Base-by-base conservation (phyloP, 2,797 vertebrate species). In the Argentina silus region DNA sequence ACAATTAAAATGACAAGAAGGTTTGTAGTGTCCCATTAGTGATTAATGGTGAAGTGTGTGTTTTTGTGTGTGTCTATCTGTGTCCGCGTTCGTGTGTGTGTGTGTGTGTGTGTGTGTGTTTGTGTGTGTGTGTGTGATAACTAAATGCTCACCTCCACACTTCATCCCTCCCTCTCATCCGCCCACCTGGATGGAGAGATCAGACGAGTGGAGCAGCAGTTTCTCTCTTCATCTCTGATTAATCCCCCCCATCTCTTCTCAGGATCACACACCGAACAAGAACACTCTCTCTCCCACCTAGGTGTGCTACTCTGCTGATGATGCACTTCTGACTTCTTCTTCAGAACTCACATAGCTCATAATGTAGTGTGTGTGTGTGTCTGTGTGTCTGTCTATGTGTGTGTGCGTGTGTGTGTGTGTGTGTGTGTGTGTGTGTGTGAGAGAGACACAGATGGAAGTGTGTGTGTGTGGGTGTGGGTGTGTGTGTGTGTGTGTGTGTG, bases 171-270 rank as follows among this genome's bases (percentile, higher is more conserved):
- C n/a, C 50, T 77, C 59, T 43, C 51, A 73, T 21, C 55, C 48
- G 45, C 47, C 27, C 61, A 59, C 1, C 56, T 74, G 4, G 65
- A 27, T 50, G 63, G 61, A 63, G 1, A 17, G 59, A 43, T 81
- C 61, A 65, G 50, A 3, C 36, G 0, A 36, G 67, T 79, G 55
- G 72, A 81, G 77, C 47, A 61, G 63, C 23, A 14, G 72, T 81
- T 56, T 73, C 3, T 15, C 17, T 70, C 77, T 76, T 65, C 0
- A 15, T 11, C 19, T 42, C 7, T 21, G 42, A 57, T 57, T 7
- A 56, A 43, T 57, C 51, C 27, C 27, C 27, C 27, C 27, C 27
- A 36, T 36, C 27, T 36, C 27, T 4, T 36, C 27, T 36, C 27
- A 36, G 27, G 27, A 36, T 36, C 4, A 36, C 27, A 36, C 1